A percentile compares a stretch with the other conserved stretches of the same genome.
phyloP scores from a whole-genome alignment of 1,140 invertebrate genomes.

The Ceratitis capitata region DNA sequence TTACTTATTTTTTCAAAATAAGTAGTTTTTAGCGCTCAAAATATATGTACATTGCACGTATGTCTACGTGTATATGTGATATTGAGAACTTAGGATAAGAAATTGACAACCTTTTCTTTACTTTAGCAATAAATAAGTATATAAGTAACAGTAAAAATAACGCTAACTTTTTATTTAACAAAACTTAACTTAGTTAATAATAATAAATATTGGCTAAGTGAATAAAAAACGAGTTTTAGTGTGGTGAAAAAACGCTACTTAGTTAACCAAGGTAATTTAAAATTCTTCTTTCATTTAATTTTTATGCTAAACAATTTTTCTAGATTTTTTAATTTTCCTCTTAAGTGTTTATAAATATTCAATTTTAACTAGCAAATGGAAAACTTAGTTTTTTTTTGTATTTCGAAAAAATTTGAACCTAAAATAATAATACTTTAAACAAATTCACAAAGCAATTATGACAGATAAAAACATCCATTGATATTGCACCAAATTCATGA shows the following conservation, averaged over 20 bases:
- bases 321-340: not conserved
- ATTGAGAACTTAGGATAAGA: constrained; percentile 19
- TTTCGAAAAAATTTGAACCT: not conserved
- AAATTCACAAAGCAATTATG: not conserved
- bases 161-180: not conserved
- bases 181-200: not conserved
- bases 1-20: not conserved
- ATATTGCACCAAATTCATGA: not conserved
- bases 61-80: too few species aligned
- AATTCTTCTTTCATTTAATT: not conserved
- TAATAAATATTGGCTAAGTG: constrained; percentile 6
- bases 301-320: not conserved
- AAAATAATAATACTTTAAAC: not conserved
- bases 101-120: constrained; percentile 29
- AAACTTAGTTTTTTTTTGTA: not conserved
- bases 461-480: not conserved
- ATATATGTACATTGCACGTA: too few species aligned
- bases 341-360: not conserved
- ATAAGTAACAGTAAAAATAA: constrained; percentile 3
- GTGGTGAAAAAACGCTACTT: not conserved
- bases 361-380: constrained; percentile 4
- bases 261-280: not conserved
- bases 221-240: not conserved
- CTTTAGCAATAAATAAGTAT: not conserved
- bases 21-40: constrained; percentile 9